A percentile compares a stretch with the other conserved stretches of the same genome.
Conservation (phyloP, 2,888 invertebrate genomes). For the Plutella xylostella region DNA sequence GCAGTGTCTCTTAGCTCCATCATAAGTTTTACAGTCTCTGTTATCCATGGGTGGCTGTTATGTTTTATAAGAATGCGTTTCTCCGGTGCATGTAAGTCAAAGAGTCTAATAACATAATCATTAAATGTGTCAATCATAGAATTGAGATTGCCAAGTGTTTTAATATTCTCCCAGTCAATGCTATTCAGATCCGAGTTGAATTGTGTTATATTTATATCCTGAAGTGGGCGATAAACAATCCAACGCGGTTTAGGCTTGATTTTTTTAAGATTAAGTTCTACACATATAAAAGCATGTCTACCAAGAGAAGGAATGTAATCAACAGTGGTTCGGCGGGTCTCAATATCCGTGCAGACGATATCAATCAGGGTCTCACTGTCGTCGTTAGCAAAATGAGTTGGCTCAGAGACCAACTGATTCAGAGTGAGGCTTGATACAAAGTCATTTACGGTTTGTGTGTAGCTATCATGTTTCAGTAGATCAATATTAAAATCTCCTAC, state of each 20-base stretch:
- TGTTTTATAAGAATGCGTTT: slow-evolving; percentile 3
- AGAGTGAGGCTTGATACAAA: too few relatives aligned
- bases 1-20: slow-evolving; percentile 12
- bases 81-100: slow-evolving; percentile 12
- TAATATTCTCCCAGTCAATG: slow-evolving; percentile 7
- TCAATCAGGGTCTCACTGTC: too few relatives aligned
- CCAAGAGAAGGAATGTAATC: too few relatives aligned
- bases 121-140: slow-evolving; percentile 10
- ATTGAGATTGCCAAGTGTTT: slow-evolving; percentile 6
- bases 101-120: slow-evolving; percentile 7
- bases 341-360: too few relatives aligned
- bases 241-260: neutral
- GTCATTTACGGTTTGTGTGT: too few relatives aligned
- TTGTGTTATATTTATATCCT: slow-evolving; percentile 4
- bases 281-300: slow-evolving; percentile 12
- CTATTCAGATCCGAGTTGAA: slow-evolving; percentile 8
- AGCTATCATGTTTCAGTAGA: too few relatives aligned
- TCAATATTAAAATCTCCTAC: slow-evolving; percentile 3
- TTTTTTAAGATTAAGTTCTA: slow-evolving; percentile 9
- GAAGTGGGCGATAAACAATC: slow-evolving; percentile 9
- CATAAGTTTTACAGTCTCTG: slow-evolving; percentile 8
- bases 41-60: slow-evolving; percentile 11
- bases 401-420: too few relatives aligned
- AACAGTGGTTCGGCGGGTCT: too few relatives aligned
- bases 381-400: too few relatives aligned